Base-by-base conservation (phyloP, 2,797 vertebrate species). In the Characodon lateralis region DNA sequence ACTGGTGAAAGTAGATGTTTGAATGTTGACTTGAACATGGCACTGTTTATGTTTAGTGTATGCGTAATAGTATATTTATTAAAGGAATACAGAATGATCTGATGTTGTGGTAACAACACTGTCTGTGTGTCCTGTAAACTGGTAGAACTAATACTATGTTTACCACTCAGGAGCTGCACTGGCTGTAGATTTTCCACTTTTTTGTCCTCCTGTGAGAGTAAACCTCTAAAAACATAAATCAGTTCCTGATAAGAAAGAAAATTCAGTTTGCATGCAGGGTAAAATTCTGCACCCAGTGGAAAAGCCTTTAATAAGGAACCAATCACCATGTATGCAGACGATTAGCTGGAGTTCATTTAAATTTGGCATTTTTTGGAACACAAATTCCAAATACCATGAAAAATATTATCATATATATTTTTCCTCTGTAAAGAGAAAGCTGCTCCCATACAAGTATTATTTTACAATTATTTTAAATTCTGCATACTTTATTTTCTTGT, bases 141-240 rank as follows among this genome's bases (percentile, higher is more conserved):
- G 72, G 28, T 74, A 10, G 31, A 83, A 75, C 72, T 76, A 78
- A 78, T 61, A 78, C 89, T 91, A 91, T 88, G 83, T 84, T 89
- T 80, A 89, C 85, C 82, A 75, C 94, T 95, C 94, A 94, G 94
- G 94, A 90, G 72, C 69, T 39, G 55, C 20, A 58, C 68, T 59
- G 83, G 61, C 73, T 81, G 51, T n/a, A 78, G 66, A 77, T 28
- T 43, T 71, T 8, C 6, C 70, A 35, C 20, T 66, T 70, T 65
- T 63, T 41, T 24, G 55, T 56, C 55, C 55, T 24, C 22, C 2
- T 56, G 22, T 65, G 35, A 24, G 8, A 65, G 41, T 65, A 65
- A 65, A 65, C 18, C 31, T 65, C 18, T 65, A 22, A 65, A 56
- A 65, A 39, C 35, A 65, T 2, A 31, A 61, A 58, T 82, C 63